Evolutionary conservation across 2,888 invertebrate genomes (phyloP).

Genomic region (Beris morrisii): DNA sequence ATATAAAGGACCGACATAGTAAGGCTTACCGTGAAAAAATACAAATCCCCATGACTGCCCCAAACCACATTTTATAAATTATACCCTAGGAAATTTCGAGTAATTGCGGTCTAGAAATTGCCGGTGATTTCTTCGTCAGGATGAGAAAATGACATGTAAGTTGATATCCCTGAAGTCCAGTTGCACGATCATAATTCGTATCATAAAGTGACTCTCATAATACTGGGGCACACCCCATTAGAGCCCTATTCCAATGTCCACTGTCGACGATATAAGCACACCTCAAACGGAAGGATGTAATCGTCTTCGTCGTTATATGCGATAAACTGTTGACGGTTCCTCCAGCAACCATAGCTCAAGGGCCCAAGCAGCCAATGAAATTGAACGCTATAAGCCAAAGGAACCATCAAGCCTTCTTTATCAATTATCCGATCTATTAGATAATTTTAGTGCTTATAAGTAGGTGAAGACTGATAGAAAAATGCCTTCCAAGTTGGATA

Average conservation of each 20-base stretch:
- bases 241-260: neutral
- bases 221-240: slow-evolving; percentile 15
- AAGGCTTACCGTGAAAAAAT: slow-evolving; percentile 18
- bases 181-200: slow-evolving; percentile 16
- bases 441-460: slow-evolving; percentile 28
- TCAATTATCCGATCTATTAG: slow-evolving; percentile 24
- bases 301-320: slow-evolving; percentile 6
- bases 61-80: slow-evolving; percentile 20
- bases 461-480: too few species aligned
- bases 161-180: slow-evolving; percentile 16
- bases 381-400: neutral
- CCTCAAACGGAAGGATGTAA: slow-evolving; percentile 9
- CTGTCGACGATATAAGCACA: slow-evolving; percentile 9
- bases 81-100: slow-evolving; percentile 10
- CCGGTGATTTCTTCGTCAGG: neutral
- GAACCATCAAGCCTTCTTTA: slow-evolving; percentile 26
- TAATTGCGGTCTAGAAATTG: slow-evolving; percentile 14
- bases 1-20: slow-evolving; percentile 10
- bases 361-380: slow-evolving; percentile 1
- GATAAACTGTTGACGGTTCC: slow-evolving; percentile 25
- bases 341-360: slow-evolving; percentile 1
- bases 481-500: too few species aligned
- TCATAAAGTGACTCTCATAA: slow-evolving; percentile 1
- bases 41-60: slow-evolving; percentile 9
- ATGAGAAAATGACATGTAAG: neutral